These are phyloP conservation scores for Goniozus legneri DNA, from an alignment of 1,140 invertebrate species.

Conservation along the genomic window DNA sequence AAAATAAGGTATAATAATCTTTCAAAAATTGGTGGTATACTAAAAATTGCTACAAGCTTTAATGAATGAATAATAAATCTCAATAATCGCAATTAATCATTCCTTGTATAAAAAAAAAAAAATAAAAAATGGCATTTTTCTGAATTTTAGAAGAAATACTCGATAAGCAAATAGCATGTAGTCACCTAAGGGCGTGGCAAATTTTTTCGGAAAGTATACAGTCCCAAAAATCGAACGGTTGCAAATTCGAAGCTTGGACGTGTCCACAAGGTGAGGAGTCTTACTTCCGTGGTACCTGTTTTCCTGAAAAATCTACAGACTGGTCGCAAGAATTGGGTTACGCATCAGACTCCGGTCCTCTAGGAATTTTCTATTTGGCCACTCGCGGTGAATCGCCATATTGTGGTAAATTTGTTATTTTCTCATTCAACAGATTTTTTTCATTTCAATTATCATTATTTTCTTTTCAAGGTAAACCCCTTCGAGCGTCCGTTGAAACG, in stretches of 20 bases:
- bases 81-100: no score
- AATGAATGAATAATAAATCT: no score
- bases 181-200: constrained; percentile 68
- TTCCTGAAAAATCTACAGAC: constrained; percentile 41
- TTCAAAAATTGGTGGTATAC: no score
- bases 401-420: constrained; percentile 44
- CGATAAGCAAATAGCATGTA: constrained; percentile 63
- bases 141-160: constrained; percentile 34
- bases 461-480: constrained; percentile 45
- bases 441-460: constrained; percentile 10
- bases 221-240: constrained; percentile 44
- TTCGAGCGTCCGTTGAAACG: constrained; percentile 44
- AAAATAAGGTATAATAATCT: no score
- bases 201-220: constrained; percentile 68
- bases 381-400: constrained; percentile 50
- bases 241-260: constrained; percentile 52
- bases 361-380: constrained; percentile 48
- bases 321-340: constrained; percentile 49
- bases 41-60: no score
- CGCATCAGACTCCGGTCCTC: constrained; percentile 37
- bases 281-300: constrained; percentile 50
- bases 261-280: constrained; percentile 44
- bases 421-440: neutral
- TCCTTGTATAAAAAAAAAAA: no score
- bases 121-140: no score